These are phyloP conservation scores for Hirtodrosophila duncani DNA, from an alignment of 2,888 invertebrate species.

Conservation along the genomic window DNA sequence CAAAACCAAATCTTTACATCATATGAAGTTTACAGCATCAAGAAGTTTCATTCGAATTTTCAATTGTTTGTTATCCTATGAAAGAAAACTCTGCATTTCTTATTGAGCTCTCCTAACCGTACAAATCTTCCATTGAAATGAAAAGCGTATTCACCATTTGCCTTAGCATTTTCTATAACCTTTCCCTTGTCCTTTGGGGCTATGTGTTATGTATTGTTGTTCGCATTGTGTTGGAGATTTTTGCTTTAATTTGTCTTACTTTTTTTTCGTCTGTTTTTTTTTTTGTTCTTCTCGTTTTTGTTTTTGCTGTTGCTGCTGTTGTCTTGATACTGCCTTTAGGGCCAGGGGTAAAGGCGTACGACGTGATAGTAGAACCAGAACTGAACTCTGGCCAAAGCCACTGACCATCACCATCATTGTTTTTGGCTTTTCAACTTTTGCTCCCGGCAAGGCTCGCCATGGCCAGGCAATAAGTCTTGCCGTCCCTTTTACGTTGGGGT, in stretches of 20 bases:
- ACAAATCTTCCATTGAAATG: no score
- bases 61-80: no score
- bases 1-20: no score
- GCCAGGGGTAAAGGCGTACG: conserved; percentile 1
- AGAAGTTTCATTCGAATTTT: no score
- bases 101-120: no score
- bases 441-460: not conserved
- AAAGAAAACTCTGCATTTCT: no score
- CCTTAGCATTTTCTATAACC: conserved; percentile 35
- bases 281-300: conserved; percentile 1
- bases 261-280: not conserved
- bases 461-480: not conserved
- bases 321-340: conserved; percentile 37
- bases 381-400: conserved; percentile 29
- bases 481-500: conserved; percentile 15
- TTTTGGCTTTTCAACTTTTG: conserved; percentile 68
- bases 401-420: conserved; percentile 56
- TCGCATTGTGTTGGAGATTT: conserved; percentile 40
- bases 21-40: no score
- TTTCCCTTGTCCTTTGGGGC: not conserved
- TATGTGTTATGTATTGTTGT: conserved; percentile 7
- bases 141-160: no score
- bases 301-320: conserved; percentile 42
- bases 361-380: conserved; percentile 16
- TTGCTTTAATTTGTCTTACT: conserved; percentile 9